Evolutionary conservation across 2,797 vertebrate genomes (phyloP), one percentile per base, ranked within the genome.

Genomic region (Neopelma chrysocephalum): DNA sequence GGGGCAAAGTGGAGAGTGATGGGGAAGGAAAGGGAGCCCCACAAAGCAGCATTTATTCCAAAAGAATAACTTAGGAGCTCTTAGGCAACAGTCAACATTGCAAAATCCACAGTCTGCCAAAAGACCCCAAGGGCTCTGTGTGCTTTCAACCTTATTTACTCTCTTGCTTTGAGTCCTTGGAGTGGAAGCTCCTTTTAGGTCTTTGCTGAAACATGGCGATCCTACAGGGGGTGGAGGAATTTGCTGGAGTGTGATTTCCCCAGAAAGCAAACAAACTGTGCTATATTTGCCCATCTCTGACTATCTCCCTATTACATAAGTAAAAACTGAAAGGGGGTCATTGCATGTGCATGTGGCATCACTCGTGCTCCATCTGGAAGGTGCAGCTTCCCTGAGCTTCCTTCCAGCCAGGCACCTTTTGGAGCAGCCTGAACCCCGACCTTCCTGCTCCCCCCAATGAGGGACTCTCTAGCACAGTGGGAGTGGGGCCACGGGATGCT

Each of bases 141-240:
- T 45, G 77, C 95, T 96, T 95, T 93, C 85, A 94, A 88, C 83
- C 88, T 95, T 95, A 95, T 96, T 97, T 95, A 94, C 83, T 86
- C 89, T 88, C 75, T 95, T 76, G 43, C 66, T 91, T 34, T 89
- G 83, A 91, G 89, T 81, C 77, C 70, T 72, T 42, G 26, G 82
- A 93, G 70, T 72, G 62, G 87, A 96, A 95, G 85, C 56, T 89
- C 51, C 92, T 96, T 83, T 72, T 79, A 82, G 75, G 93, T 77
- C 94, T 88, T 72, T 42, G 51, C 72, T 0, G 26, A 91, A 89
- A 62, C 60, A 50, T 22, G 48, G 62, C 1, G 2, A 60, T 72
- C 64, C 79, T 93, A 71, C 11, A 9, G 72, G 77, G 70, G 45
- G 54, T 69, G 77, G 75, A 84, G 61, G 51, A 94, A 88, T 93